Percentiles rank a stretch among this genome's conserved stretches.
Conservation (phyloP, 2,113 vertebrate species). For the Tachysurus vachellii region DNA sequence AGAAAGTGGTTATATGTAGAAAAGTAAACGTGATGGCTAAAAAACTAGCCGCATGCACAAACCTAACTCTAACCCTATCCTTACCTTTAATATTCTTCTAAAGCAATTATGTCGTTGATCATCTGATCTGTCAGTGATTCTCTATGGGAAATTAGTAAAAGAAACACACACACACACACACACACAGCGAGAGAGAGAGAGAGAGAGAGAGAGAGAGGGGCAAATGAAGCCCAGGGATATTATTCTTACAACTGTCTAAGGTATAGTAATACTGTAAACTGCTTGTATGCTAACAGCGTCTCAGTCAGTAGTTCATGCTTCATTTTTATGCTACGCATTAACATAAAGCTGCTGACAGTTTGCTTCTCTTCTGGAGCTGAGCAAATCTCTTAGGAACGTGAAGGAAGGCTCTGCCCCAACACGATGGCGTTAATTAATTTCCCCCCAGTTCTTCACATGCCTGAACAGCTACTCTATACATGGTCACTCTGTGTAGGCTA, state of each 20-base stretch:
- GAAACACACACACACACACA: no score
- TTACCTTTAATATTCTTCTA: neutral
- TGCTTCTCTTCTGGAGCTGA: neutral
- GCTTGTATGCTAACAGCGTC: neutral
- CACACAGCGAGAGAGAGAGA: neutral
- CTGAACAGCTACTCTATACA: constrained; percentile 2
- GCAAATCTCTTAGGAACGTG: neutral
- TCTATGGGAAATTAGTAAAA: neutral
- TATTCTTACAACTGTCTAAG: neutral
- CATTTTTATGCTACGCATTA: neutral
- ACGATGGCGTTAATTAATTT: constrained; percentile 41
- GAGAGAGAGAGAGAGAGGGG: neutral
- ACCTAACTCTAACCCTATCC: neutral
- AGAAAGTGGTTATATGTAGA: neutral
- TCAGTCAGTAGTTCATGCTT: neutral
- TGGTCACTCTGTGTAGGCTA: neutral
- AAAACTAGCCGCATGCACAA: neutral
- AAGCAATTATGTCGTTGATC: neutral
- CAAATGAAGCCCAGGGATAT: neutral
- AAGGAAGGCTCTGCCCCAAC: constrained; percentile 20
- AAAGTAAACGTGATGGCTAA: neutral
- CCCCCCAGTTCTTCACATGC: constrained; percentile 36
- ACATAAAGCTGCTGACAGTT: neutral
- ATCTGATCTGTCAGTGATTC: neutral
- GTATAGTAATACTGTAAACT: neutral